Percentiles rank a stretch among this genome's conserved stretches.
Conservation (phyloP, 2,113 vertebrate species). For the Amphilophus citrinellus region DNA sequence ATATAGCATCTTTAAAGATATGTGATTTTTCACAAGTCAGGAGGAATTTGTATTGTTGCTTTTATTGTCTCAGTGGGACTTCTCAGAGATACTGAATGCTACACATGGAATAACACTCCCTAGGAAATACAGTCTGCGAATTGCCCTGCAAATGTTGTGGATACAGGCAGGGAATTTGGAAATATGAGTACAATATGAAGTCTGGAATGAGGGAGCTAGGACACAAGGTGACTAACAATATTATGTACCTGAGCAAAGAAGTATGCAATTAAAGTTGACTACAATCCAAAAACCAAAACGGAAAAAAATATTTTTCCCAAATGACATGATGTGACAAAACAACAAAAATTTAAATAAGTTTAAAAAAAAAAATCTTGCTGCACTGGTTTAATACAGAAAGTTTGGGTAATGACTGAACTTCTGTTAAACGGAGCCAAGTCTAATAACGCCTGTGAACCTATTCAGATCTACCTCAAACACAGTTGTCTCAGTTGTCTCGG, state of each 20-base stretch:
- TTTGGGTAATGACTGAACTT: conserved; percentile 1
- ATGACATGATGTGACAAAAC: background rate
- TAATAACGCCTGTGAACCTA: background rate
- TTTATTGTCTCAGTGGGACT: background rate
- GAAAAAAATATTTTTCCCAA: background rate
- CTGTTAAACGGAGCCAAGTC: conserved; percentile 4
- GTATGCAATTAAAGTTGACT: conserved; percentile 18
- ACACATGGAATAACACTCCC: background rate
- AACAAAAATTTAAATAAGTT: background rate
- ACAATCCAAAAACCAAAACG: conserved; percentile 8
- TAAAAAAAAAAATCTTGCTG: background rate
- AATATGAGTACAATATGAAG: background rate
- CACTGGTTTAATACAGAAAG: conserved; percentile 16
- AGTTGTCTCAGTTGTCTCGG: conserved; percentile 24
- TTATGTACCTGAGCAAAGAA: conserved; percentile 23
- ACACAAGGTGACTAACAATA: background rate
- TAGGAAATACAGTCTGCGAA: background rate
- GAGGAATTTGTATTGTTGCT: background rate
- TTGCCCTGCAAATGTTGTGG: background rate
- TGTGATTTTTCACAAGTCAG: background rate
- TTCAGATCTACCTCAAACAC: conserved; percentile 15
- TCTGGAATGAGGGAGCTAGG: background rate
- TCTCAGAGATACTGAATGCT: background rate
- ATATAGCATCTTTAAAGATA: too few species aligned
- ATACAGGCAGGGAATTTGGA: background rate